Evolutionary conservation across 92 coral and sea anemone genomes (phyloP).

Genomic region (Heteractis magnifica): DNA sequence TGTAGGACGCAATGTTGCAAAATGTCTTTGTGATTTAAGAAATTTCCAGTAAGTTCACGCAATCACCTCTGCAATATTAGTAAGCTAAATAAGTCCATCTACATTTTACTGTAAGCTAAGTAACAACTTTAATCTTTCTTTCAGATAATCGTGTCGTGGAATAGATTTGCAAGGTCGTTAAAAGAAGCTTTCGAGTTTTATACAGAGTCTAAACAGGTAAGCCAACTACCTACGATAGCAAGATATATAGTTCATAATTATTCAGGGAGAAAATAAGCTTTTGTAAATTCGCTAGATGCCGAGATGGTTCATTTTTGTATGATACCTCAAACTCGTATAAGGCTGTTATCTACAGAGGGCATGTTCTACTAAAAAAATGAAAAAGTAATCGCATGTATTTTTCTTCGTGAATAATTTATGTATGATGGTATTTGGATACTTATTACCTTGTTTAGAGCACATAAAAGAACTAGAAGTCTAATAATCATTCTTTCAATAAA

Average conservation of each 20-base stretch:
- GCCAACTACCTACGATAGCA: neutral
- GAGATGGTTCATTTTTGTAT: too few relatives aligned
- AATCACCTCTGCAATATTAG: too few relatives aligned
- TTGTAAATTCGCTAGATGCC: neutral
- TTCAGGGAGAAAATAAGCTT: neutral
- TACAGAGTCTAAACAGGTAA: constrained; percentile 95
- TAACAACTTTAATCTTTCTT: constrained; percentile 20
- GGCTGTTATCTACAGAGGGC: neutral
- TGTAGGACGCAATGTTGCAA: neutral
- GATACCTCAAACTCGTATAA: too few relatives aligned
- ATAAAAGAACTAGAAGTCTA: too few relatives aligned
- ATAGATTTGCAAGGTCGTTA: constrained; percentile 96
- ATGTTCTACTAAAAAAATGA: neutral
- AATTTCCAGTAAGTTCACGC: neutral
- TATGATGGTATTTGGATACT: neutral
- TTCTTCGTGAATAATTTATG: constrained; percentile 16
- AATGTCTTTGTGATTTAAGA: neutral
- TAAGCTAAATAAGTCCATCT: too few relatives aligned
- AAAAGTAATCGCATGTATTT: constrained; percentile 4
- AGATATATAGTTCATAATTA: neutral
- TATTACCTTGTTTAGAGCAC: too few relatives aligned
- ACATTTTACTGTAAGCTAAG: neutral
- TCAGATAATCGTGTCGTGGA: constrained; percentile 95
- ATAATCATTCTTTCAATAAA: too few relatives aligned
- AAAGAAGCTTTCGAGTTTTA: constrained; percentile 95